A percentile compares a stretch with the other conserved stretches of the same genome.
phyloP scores from a whole-genome alignment of 2,113 vertebrate species.

The Alaudala cheleensis region DNA sequence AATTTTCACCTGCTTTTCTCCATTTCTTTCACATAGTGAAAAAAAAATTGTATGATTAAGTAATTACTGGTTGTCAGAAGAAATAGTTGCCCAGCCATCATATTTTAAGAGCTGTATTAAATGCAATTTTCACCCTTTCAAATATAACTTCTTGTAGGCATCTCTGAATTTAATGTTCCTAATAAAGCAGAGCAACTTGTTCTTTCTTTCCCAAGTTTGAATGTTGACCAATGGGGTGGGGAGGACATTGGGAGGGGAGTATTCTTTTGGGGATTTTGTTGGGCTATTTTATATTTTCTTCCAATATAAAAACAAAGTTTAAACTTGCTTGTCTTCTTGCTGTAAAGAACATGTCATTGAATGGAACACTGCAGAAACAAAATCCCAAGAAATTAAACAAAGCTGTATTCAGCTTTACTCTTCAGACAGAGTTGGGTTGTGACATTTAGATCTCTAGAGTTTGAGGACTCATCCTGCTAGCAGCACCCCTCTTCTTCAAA shows the following conservation, averaged over 20 bases:
- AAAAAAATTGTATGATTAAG: conserved; percentile 52
- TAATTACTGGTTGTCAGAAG: conserved; percentile 43
- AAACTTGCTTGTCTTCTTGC: not conserved
- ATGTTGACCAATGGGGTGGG: rapidly evolving
- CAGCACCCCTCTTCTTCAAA: not conserved
- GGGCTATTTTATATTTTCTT: not conserved
- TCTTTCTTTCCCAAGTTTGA: not conserved
- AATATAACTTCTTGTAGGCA: not conserved
- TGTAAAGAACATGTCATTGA: not conserved
- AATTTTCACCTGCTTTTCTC: conserved; percentile 29
- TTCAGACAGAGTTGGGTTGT: not conserved
- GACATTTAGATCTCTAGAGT: not conserved
- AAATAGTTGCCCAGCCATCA: not conserved
- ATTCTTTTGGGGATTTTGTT: not conserved
- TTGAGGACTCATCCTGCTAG: not conserved
- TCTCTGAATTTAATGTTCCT: not conserved
- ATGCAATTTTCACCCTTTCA: conserved; percentile 21
- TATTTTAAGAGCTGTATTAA: conserved; percentile 25
- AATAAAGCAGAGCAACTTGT: not conserved
- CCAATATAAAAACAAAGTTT: not conserved
- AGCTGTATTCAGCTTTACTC: not conserved
- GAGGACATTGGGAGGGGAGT: not conserved
- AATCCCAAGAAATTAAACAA: not conserved
- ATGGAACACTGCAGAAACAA: not conserved
- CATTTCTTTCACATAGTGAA: conserved; percentile 4